A percentile compares a stretch with the other conserved stretches of the same genome.
Evolutionary conservation across 1,140 invertebrate species (phyloP).

Genomic region (Daktulosphaira vitifoliae): DNA sequence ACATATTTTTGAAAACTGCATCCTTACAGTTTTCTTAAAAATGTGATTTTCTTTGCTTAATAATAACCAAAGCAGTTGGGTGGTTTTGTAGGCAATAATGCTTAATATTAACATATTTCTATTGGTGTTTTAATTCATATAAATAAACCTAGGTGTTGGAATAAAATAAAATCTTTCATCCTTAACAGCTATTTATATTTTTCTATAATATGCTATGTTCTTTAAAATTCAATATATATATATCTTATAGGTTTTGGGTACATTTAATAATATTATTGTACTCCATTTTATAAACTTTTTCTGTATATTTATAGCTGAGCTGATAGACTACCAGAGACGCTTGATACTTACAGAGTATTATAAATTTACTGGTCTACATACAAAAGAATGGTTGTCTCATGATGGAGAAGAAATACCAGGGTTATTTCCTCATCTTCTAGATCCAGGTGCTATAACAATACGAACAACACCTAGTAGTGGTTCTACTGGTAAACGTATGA

Average conservation of each 20-base stretch:
- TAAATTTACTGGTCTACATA: constrained; percentile 27
- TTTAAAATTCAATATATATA: too few relatives aligned
- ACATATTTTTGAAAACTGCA: constrained; percentile 25
- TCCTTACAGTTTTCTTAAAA: constrained; percentile 26
- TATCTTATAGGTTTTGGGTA: constrained; percentile 31
- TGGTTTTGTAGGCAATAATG: background rate
- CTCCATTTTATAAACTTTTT: background rate
- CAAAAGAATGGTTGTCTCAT: constrained; percentile 32
- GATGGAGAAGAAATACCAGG: constrained; percentile 31
- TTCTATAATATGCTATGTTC: too few relatives aligned
- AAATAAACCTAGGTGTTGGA: constrained; percentile 20
- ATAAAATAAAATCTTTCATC: background rate
- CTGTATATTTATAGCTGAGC: constrained; percentile 17
- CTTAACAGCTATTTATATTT: too few relatives aligned
- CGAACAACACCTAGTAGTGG: constrained; percentile 6
- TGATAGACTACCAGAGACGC: constrained; percentile 32
- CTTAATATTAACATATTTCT: constrained; percentile 26
- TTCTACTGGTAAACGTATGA: constrained; percentile 1
- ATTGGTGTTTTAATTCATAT: constrained; percentile 6
- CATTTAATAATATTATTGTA: background rate
- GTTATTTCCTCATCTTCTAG: constrained; percentile 34
- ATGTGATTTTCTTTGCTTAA: constrained; percentile 26
- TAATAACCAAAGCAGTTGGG: constrained; percentile 4
- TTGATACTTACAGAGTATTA: constrained; percentile 33
- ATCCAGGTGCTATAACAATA: constrained; percentile 30